phyloP scores from a whole-genome alignment of 2,113 vertebrate genomes.

The Nycticryphes semicollaris region DNA sequence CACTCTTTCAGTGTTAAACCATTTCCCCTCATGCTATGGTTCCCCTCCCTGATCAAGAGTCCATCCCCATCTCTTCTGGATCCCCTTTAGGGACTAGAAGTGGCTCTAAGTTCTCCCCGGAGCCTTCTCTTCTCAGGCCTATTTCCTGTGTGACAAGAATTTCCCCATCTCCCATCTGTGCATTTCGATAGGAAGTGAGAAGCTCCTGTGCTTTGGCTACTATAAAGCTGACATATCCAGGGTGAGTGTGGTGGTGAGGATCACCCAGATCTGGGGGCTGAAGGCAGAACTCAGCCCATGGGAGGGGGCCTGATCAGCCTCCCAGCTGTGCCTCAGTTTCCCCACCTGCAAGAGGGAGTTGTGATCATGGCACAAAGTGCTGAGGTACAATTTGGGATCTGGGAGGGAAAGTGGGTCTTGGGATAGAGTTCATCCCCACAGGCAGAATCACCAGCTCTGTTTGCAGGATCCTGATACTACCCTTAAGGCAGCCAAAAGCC shows the following conservation, averaged over 20 bases:
- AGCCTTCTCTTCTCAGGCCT: too few species aligned
- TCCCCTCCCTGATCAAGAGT: too few species aligned
- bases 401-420: accelerated
- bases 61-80: too few species aligned
- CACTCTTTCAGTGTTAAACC: too few species aligned
- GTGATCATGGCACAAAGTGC: too few species aligned
- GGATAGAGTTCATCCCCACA: neutral
- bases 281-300: neutral
- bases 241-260: neutral
- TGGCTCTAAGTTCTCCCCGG: too few species aligned
- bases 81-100: too few species aligned
- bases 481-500: neutral
- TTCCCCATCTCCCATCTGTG: neutral
- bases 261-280: accelerated
- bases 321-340: neutral
- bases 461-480: neutral
- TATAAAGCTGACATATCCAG: accelerated
- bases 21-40: too few species aligned
- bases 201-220: neutral
- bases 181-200: neutral
- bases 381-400: neutral
- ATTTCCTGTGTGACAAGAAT: too few species aligned
- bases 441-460: neutral
- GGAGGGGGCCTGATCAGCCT: neutral
- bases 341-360: neutral